Evolutionary conservation across 2,113 vertebrate species (phyloP).

Genomic region (Cyanoderma ruficeps): DNA sequence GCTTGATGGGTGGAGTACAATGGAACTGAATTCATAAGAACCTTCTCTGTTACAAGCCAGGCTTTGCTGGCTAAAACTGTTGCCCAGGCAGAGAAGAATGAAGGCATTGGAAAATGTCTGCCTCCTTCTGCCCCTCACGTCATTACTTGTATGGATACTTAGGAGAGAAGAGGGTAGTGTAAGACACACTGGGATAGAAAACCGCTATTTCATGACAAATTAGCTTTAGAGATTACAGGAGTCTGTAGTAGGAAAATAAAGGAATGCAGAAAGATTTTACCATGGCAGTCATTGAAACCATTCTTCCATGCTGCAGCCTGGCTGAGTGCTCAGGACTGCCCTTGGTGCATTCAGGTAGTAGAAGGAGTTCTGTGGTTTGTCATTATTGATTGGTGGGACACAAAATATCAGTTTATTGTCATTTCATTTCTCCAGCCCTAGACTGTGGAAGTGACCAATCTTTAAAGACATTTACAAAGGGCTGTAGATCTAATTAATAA

Average conservation of each 20-base stretch:
- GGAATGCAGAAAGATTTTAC: neutral
- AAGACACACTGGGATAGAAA: neutral
- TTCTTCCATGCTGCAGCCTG: neutral
- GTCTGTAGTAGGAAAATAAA: neutral
- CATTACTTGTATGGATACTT: neutral
- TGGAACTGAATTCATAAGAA: neutral
- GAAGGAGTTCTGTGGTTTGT: neutral
- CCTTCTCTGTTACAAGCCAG: neutral
- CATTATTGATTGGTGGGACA: neutral
- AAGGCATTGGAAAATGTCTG: neutral
- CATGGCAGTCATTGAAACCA: neutral
- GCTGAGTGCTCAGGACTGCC: neutral
- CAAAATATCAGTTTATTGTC: neutral
- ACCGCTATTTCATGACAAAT: neutral
- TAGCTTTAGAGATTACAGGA: neutral
- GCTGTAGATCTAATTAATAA: neutral
- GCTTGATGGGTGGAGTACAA: neutral
- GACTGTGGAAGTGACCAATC: neutral
- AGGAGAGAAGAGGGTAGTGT: neutral
- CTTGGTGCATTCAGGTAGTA: neutral
- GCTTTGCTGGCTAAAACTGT: neutral
- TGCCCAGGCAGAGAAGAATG: neutral
- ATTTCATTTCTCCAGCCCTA: neutral
- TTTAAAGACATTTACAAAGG: neutral
- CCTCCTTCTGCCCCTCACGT: neutral